Evolutionary conservation across 2,888 invertebrate species (phyloP).

Genomic region (Cyclophora punctaria): DNA sequence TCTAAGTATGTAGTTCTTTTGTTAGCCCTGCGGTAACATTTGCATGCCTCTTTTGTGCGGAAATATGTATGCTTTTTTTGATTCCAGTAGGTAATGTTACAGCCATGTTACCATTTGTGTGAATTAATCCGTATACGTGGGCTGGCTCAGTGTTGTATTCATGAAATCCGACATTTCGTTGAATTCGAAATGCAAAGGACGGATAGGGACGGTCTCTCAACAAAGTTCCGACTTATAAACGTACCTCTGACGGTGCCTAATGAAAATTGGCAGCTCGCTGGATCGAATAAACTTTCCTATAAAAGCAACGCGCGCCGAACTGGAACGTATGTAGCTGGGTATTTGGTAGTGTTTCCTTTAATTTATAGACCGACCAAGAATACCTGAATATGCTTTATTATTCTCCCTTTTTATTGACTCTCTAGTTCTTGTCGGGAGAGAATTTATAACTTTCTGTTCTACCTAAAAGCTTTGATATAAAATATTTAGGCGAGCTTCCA

Average conservation of each 20-base stretch:
- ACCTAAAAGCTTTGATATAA: too few species aligned
- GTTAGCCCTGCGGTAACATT: too few species aligned
- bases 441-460: too few species aligned
- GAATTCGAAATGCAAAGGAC: constrained; percentile 52
- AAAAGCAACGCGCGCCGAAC: constrained; percentile 15
- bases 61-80: background rate
- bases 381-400: background rate
- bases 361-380: background rate
- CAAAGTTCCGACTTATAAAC: constrained; percentile 48
- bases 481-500: too few species aligned
- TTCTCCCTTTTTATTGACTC: background rate
- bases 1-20: too few species aligned
- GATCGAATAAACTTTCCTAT: constrained; percentile 46
- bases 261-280: constrained; percentile 68
- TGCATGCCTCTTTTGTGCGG: too few species aligned
- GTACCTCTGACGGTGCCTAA: constrained; percentile 48
- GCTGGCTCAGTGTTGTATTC: constrained; percentile 28
- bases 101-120: constrained; percentile 15
- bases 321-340: constrained; percentile 7
- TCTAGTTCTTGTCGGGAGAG: background rate
- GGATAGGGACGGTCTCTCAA: constrained; percentile 34
- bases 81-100: constrained; percentile 5
- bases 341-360: background rate
- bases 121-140: constrained; percentile 31
- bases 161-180: constrained; percentile 43